A percentile compares a stretch with the other conserved stretches of the same genome.
These are phyloP conservation scores for Mus musculus DNA, from an alignment of 2,113 vertebrate genomes.

Conservation along the genomic window DNA sequence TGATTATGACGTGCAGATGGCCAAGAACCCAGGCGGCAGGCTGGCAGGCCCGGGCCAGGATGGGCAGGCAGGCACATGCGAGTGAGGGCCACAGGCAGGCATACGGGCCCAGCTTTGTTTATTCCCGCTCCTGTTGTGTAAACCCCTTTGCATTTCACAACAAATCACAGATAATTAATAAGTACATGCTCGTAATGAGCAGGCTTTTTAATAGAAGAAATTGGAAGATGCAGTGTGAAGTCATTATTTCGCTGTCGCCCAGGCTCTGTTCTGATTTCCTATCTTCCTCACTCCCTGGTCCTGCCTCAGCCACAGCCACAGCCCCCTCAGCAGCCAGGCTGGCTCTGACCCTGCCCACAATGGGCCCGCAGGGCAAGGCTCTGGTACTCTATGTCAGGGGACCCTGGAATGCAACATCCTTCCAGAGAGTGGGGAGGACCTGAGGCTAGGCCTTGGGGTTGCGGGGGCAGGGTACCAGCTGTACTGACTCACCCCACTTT, in stretches of 20 bases:
- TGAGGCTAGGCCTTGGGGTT: background rate
- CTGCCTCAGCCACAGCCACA: background rate
- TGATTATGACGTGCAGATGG: slow-evolving; percentile 87
- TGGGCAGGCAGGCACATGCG: background rate
- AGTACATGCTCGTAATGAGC: slow-evolving; percentile 86
- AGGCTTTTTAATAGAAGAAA: slow-evolving; percentile 87
- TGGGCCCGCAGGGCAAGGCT: background rate
- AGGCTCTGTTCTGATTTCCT: slow-evolving; percentile 14
- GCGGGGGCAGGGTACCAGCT: background rate
- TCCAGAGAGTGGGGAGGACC: background rate
- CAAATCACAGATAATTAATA: slow-evolving; percentile 90
- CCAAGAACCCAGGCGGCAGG: slow-evolving; percentile 70
- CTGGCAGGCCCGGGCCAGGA: background rate
- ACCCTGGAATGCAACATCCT: background rate
- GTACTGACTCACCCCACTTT: background rate
- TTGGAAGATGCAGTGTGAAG: slow-evolving; percentile 80
- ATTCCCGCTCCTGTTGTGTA: slow-evolving; percentile 81
- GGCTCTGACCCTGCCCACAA: background rate
- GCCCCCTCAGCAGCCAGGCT: background rate
- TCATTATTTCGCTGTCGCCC: slow-evolving; percentile 71
- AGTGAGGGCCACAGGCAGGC: background rate
- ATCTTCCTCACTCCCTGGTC: background rate
- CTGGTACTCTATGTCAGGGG: background rate
- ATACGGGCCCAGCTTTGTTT: slow-evolving; percentile 71
- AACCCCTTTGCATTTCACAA: slow-evolving; percentile 86